Conservation (phyloP, 2,797 vertebrate species). For the Rhinophrynus dorsalis region DNA sequence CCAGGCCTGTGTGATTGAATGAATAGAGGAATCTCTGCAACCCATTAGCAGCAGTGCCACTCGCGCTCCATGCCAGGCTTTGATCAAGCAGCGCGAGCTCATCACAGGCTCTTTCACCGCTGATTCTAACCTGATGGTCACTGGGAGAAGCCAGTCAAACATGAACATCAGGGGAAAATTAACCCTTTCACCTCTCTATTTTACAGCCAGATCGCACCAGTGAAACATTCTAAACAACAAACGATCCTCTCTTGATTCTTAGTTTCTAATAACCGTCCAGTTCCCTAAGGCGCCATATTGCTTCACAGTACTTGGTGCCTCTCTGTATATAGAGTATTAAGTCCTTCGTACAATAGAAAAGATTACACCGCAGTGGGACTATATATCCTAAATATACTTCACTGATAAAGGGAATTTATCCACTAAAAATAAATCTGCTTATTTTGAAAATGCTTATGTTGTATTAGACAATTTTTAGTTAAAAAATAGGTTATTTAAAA, state of each 20-base stretch:
- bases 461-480: too few species aligned
- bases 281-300: background rate
- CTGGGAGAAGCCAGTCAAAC: conserved; percentile 21
- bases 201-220: conserved; percentile 15
- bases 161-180: conserved; percentile 23
- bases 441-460: too few species aligned
- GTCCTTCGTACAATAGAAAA: too few species aligned
- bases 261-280: conserved; percentile 9
- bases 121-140: conserved; percentile 43
- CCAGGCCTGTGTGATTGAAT: conserved; percentile 38
- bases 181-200: conserved; percentile 13
- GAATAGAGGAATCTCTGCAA: conserved; percentile 34
- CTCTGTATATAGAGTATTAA: too few species aligned
- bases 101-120: conserved; percentile 25
- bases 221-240: conserved; percentile 14
- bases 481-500: too few species aligned
- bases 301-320: background rate
- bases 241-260: conserved; percentile 1
- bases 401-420: too few species aligned
- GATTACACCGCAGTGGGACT: too few species aligned
- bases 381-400: too few species aligned
- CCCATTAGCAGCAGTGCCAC: conserved; percentile 34
- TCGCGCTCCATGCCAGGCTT: conserved; percentile 31
- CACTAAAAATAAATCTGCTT: too few species aligned
- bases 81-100: conserved; percentile 37